These are phyloP conservation scores for Formica exsecta DNA, from an alignment of 1,140 invertebrate genomes.

Conservation along the genomic window DNA sequence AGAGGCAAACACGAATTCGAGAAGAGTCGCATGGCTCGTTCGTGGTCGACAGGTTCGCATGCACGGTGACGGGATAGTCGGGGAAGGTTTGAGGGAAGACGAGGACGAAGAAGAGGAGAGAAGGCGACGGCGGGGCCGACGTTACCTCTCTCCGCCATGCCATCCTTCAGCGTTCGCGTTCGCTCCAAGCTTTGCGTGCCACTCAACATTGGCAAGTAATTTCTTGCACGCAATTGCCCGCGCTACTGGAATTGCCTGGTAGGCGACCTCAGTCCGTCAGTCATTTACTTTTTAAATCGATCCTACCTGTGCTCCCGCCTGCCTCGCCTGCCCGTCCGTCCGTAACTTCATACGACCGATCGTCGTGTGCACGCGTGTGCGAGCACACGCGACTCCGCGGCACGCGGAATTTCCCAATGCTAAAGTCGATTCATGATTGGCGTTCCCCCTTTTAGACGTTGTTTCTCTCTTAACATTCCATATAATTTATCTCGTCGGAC, in stretches of 20 bases:
- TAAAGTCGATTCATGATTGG: constrained; percentile 54
- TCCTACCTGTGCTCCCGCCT: constrained; percentile 63
- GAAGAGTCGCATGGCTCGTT: constrained; percentile 62
- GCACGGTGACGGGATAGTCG: constrained; percentile 77
- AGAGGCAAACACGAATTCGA: constrained; percentile 51
- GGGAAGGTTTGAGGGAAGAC: constrained; percentile 72
- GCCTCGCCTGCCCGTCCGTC: constrained; percentile 70
- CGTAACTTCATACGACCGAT: constrained; percentile 57
- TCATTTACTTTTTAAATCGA: constrained; percentile 84
- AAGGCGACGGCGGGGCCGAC: constrained; percentile 60
- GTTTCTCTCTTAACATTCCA: background rate
- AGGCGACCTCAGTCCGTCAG: constrained; percentile 83
- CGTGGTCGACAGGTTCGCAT: constrained; percentile 72
- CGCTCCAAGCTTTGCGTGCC: constrained; percentile 80
- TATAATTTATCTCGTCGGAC: background rate
- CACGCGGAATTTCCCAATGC: constrained; percentile 70
- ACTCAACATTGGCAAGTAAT: constrained; percentile 83
- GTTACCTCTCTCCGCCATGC: constrained; percentile 47
- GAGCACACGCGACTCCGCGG: constrained; percentile 49
- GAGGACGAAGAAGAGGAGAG: constrained; percentile 61
- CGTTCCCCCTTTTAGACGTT: constrained; percentile 20
- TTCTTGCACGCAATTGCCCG: constrained; percentile 86
- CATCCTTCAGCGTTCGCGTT: constrained; percentile 72
- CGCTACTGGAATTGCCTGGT: constrained; percentile 85
- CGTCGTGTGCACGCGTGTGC: constrained; percentile 58